Conservation (phyloP, 2,888 invertebrate genomes). For the Corbicula japonica region DNA sequence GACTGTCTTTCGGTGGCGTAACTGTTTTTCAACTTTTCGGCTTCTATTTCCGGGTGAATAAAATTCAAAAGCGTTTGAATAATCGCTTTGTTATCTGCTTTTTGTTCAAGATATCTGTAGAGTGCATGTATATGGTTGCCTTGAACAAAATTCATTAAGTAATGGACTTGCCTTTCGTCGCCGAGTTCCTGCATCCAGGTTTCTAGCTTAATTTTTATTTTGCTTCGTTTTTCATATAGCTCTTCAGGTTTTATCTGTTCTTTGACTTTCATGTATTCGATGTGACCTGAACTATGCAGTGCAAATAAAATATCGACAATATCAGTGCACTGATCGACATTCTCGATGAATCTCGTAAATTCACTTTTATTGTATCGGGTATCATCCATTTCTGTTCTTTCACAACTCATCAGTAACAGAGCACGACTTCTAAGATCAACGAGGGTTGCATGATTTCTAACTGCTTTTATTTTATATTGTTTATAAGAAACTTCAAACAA, state of each 20-base stretch:
- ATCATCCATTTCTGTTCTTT: constrained; percentile 26
- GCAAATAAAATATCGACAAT: constrained; percentile 22
- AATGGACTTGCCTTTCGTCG: constrained; percentile 28
- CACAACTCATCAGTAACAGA: constrained; percentile 62
- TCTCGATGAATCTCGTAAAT: constrained; percentile 28
- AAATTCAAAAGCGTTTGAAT: constrained; percentile 51
- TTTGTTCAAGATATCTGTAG: constrained; percentile 45
- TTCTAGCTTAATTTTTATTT: not conserved
- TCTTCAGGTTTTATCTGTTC: constrained; percentile 6
- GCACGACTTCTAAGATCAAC: constrained; percentile 70
- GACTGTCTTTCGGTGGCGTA: not conserved
- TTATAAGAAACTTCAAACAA: constrained; percentile 43
- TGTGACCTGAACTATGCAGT: constrained; percentile 43
- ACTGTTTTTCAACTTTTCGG: constrained; percentile 7
- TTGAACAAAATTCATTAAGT: constrained; percentile 66
- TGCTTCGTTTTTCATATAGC: not conserved
- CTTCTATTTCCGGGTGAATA: constrained; percentile 48
- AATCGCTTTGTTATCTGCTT: not conserved
- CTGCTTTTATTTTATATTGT: constrained; percentile 38
- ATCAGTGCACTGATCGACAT: constrained; percentile 37
- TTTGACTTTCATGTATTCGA: constrained; percentile 9
- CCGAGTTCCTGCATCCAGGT: constrained; percentile 9
- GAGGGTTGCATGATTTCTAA: constrained; percentile 37
- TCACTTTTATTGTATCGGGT: constrained; percentile 1
- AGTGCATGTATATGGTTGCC: constrained; percentile 65